phyloP scores from a whole-genome alignment of 1,140 invertebrate genomes.

The Pectinophora gossypiella region DNA sequence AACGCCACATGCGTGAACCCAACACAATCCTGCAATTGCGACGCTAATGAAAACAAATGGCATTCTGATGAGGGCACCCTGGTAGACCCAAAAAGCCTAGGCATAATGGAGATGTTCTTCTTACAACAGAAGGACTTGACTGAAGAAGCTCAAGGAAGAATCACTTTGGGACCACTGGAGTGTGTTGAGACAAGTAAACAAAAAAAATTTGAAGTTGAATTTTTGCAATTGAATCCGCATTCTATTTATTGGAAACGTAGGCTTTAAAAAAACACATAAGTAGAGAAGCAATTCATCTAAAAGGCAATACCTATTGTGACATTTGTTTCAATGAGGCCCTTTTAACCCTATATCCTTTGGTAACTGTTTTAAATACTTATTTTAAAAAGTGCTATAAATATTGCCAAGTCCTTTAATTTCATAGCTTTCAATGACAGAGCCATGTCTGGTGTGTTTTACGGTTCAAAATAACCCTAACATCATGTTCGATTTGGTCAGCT shows the following conservation, averaged over 20 bases:
- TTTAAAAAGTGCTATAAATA: neutral
- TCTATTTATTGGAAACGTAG: too few relatives aligned
- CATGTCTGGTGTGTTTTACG: too few relatives aligned
- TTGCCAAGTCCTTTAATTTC: neutral
- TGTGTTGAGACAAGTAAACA: constrained; percentile 94
- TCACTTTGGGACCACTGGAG: constrained; percentile 92
- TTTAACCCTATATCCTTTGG: too few relatives aligned
- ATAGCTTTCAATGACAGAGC: too few relatives aligned
- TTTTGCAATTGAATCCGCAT: too few relatives aligned
- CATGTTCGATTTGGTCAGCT: too few relatives aligned
- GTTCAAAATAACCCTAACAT: too few relatives aligned
- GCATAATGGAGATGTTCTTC: constrained; percentile 93
- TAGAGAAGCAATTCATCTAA: neutral
- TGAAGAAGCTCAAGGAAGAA: constrained; percentile 87
- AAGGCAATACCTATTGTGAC: neutral
- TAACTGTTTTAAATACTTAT: neutral
- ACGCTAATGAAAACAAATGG: constrained; percentile 89
- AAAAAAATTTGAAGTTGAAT: too few relatives aligned
- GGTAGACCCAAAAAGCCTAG: constrained; percentile 85
- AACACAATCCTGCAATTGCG: constrained; percentile 91
- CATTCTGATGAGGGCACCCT: constrained; percentile 91
- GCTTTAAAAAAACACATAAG: too few relatives aligned
- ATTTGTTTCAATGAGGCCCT: too few relatives aligned
- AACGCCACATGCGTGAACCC: constrained; percentile 87
- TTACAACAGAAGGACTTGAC: constrained; percentile 89